Conservation (phyloP, 2,888 invertebrate species). For the Hydroisotoma schaefferi region DNA sequence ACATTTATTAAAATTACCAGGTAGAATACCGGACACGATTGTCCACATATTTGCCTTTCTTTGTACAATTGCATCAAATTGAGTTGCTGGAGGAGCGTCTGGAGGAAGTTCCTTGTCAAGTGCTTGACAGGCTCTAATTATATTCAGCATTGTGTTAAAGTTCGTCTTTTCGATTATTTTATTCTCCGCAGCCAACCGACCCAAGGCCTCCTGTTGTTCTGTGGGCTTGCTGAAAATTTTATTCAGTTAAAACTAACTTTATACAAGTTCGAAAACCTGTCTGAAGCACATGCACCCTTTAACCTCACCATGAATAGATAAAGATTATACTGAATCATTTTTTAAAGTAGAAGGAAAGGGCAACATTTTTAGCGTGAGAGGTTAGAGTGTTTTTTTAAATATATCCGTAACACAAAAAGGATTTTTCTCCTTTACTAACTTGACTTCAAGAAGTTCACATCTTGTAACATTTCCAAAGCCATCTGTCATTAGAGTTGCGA, state of each 20-base stretch:
- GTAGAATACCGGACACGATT: slow-evolving; percentile 52
- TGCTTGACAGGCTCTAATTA: slow-evolving; percentile 45
- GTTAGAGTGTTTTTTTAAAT: no score
- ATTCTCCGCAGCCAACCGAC: slow-evolving; percentile 37
- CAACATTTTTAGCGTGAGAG: no score
- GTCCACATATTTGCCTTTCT: slow-evolving; percentile 42
- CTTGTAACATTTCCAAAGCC: slow-evolving; percentile 38
- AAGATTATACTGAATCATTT: neutral
- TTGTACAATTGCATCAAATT: slow-evolving; percentile 23
- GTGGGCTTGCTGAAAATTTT: slow-evolving; percentile 62
- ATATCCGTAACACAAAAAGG: no score
- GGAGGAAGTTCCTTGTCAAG: slow-evolving; percentile 28
- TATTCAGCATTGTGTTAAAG: slow-evolving; percentile 44
- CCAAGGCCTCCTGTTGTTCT: slow-evolving; percentile 61
- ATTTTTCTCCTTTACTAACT: no score
- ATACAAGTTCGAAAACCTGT: neutral
- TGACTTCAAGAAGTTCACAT: slow-evolving; percentile 80
- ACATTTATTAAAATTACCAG: slow-evolving; percentile 58
- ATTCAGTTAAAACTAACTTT: no score
- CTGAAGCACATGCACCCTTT: neutral
- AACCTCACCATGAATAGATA: neutral
- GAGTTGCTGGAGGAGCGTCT: slow-evolving; percentile 12
- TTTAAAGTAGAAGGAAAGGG: no score
- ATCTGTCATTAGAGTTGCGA: slow-evolving; percentile 65
- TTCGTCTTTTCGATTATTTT: slow-evolving; percentile 43